Evolutionary conservation across 2,888 invertebrate species (phyloP).

Genomic region (Ischnus inquisitorius): DNA sequence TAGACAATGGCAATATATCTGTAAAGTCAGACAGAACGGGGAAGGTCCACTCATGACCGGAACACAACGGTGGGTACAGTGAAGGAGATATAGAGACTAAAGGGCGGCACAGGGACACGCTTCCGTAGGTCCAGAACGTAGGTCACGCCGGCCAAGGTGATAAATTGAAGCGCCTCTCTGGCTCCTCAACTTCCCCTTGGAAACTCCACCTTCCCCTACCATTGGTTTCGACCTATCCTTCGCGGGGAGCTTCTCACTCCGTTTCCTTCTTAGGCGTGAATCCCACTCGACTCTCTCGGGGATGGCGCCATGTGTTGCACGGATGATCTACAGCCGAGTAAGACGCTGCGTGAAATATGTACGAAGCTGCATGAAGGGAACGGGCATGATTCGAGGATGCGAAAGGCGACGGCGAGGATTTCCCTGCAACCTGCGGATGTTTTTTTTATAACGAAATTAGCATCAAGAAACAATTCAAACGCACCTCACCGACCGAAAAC

Average conservation of each 20-base stretch:
- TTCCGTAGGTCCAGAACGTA: constrained; percentile 67
- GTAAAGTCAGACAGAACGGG: constrained; percentile 59
- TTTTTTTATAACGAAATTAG: not conserved
- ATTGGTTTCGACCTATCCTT: constrained; percentile 64
- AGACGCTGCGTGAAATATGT: constrained; percentile 76
- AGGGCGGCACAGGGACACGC: constrained; percentile 57
- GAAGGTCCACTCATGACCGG: constrained; percentile 56
- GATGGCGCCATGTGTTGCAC: constrained; percentile 80
- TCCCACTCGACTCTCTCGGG: constrained; percentile 66
- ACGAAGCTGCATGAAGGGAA: constrained; percentile 60
- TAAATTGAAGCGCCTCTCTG: constrained; percentile 79
- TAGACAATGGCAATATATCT: constrained; percentile 63
- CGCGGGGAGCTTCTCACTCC: constrained; percentile 50
- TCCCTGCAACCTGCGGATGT: not conserved
- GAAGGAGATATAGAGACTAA: constrained; percentile 25
- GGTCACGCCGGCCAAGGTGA: constrained; percentile 72
- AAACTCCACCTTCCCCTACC: constrained; percentile 65
- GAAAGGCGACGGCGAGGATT: not conserved
- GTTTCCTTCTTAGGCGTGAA: constrained; percentile 46
- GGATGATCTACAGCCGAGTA: constrained; percentile 80
- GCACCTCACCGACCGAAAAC: not conserved
- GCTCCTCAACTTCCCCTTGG: constrained; percentile 70
- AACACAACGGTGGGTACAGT: constrained; percentile 30
- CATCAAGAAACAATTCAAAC: not conserved
- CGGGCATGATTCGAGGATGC: constrained; percentile 13